These are phyloP conservation scores for Turritopsis dohrnii DNA, from an alignment of 30 jellyfish, hydroid and myxozoan species.

Conservation along the genomic window DNA sequence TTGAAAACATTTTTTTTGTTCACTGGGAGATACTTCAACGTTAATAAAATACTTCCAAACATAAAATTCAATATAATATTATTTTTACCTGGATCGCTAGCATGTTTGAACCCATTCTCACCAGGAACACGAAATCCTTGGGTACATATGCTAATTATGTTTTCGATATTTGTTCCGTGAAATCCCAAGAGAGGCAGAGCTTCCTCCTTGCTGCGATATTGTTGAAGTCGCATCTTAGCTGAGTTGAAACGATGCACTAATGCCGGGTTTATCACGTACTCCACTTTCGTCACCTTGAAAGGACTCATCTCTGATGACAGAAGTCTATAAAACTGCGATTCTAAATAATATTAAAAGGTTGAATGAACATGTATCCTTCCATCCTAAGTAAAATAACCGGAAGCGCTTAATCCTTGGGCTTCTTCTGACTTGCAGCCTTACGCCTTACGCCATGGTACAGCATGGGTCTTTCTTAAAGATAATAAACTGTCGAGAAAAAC, in stretches of 20 bases:
- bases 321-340: constrained; percentile 67
- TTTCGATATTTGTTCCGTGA: constrained; percentile 61
- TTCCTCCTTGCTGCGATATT: constrained; percentile 43
- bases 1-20: too few relatives aligned
- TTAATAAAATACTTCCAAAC: too few relatives aligned
- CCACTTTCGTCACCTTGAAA: constrained; percentile 53
- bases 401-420: too few relatives aligned
- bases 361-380: too few relatives aligned
- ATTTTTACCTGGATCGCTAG: constrained; percentile 56
- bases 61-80: background rate
- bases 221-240: constrained; percentile 36
- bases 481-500: too few relatives aligned
- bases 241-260: constrained; percentile 37
- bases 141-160: constrained; percentile 47
- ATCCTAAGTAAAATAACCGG: too few relatives aligned
- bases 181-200: constrained; percentile 55
- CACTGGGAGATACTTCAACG: too few relatives aligned
- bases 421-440: too few relatives aligned
- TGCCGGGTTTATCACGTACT: constrained; percentile 52
- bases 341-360: too few relatives aligned
- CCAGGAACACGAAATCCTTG: constrained; percentile 69
- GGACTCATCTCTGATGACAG: constrained; percentile 39
- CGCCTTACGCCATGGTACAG: too few relatives aligned
- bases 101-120: constrained; percentile 54
- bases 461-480: too few relatives aligned